Evolutionary conservation across 2,113 vertebrate genomes (phyloP).

Genomic region (Proteles cristata): DNA sequence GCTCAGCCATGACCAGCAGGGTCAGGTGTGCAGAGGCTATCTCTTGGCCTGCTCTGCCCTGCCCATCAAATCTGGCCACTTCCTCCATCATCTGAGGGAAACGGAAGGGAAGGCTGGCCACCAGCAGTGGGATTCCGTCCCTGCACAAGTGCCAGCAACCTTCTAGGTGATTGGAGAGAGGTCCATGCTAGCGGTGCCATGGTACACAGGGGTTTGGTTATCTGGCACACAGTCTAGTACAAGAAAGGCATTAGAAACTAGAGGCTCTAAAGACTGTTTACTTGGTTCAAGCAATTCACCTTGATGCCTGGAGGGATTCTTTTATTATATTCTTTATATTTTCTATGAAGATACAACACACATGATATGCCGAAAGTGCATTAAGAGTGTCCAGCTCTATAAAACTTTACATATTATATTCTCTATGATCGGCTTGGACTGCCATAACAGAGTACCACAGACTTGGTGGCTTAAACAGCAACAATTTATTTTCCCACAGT

Average conservation of each 20-base stretch:
- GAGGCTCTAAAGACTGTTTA: neutral
- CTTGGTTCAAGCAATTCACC: neutral
- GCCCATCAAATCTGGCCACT: neutral
- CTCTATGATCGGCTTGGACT: neutral
- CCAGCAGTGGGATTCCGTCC: neutral
- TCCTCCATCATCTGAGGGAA: neutral
- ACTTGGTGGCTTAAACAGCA: neutral
- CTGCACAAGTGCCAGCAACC: too few species aligned
- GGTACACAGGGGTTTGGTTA: neutral
- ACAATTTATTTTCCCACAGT: neutral
- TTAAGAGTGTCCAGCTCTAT: too few species aligned
- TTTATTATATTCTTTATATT: neutral
- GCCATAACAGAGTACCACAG: neutral
- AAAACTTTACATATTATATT: neutral
- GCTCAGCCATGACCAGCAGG: too few species aligned
- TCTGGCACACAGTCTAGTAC: neutral
- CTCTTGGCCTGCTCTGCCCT: neutral
- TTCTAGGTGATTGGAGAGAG: neutral
- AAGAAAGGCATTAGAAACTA: neutral
- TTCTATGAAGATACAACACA: neutral
- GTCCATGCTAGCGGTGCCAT: rapidly evolving
- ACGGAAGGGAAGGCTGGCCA: neutral
- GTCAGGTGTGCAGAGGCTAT: neutral
- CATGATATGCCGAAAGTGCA: neutral
- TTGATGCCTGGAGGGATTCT: neutral